Evolutionary conservation across 2,113 vertebrate species (phyloP).

Genomic region (Physeter macrocephalus): DNA sequence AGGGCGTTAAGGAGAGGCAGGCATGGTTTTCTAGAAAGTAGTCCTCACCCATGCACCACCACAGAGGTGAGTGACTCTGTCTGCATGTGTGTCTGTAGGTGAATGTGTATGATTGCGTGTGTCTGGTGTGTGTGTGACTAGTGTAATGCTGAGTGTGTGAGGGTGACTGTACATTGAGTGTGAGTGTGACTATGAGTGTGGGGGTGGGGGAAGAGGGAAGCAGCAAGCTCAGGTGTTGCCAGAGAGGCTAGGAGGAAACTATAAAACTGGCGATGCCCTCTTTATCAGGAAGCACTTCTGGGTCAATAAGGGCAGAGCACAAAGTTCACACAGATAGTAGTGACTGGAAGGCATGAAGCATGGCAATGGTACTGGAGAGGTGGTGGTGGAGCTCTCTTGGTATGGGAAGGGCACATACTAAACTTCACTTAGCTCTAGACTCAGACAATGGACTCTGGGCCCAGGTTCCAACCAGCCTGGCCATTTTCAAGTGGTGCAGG

Average conservation of each 20-base stretch:
- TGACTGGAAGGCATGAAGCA: background rate
- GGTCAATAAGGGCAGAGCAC: background rate
- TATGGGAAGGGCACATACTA: background rate
- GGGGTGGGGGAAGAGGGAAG: background rate
- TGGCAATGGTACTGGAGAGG: accelerated
- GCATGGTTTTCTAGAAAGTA: background rate
- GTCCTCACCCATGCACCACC: background rate
- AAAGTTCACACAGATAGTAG: slow-evolving; percentile 31
- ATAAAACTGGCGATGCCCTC: slow-evolving; percentile 44
- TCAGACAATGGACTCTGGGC: background rate
- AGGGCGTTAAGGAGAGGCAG: background rate
- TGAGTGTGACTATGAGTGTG: background rate
- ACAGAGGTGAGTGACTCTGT: background rate
- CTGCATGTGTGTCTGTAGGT: background rate
- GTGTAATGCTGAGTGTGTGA: background rate
- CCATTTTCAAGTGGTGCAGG: background rate
- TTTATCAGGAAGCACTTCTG: slow-evolving; percentile 30
- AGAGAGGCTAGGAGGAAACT: slow-evolving; percentile 44
- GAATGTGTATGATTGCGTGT: background rate
- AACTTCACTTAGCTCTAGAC: background rate
- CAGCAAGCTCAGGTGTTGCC: slow-evolving; percentile 47
- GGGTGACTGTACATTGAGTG: background rate
- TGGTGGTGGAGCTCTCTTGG: background rate
- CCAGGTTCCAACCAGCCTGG: background rate
- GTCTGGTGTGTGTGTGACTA: background rate